Evolutionary conservation across 2,888 invertebrate species (phyloP).

Genomic region (Tenthredo amoena): DNA sequence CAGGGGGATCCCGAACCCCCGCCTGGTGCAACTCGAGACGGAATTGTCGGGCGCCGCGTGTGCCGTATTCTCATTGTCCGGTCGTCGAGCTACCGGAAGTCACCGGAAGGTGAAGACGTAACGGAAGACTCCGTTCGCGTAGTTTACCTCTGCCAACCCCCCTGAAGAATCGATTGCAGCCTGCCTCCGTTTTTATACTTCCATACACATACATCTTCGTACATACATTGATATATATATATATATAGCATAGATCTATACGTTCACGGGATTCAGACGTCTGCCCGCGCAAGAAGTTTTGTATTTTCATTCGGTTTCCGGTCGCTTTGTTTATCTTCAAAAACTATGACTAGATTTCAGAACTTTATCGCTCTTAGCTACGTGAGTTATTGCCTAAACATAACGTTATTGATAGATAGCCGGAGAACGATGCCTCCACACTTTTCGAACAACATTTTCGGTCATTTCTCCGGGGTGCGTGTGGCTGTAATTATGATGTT

Average conservation of each 20-base stretch:
- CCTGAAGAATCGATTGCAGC: slow-evolving; percentile 48
- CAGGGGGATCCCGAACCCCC: slow-evolving; percentile 64
- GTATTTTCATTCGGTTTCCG: slow-evolving; percentile 44
- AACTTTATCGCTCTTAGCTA: neutral
- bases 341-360: neutral
- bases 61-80: slow-evolving; percentile 69
- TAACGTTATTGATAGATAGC: neutral
- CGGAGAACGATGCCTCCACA: neutral
- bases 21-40: slow-evolving; percentile 77
- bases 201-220: neutral
- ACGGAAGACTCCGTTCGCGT: slow-evolving; percentile 70
- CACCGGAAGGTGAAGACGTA: slow-evolving; percentile 77
- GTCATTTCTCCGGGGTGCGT: neutral
- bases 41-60: slow-evolving; percentile 76
- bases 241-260: neutral
- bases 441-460: neutral
- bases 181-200: slow-evolving; percentile 9
- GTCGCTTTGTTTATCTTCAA: slow-evolving; percentile 19
- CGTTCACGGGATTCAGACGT: neutral
- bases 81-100: slow-evolving; percentile 76
- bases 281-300: neutral
- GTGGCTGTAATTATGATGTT: neutral
- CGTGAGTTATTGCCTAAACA: slow-evolving; percentile 34
- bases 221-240: no score
- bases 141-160: neutral